Percentiles rank a stretch among this genome's conserved stretches.
These are phyloP conservation scores for Myiagra hebetior DNA, from an alignment of 2,113 vertebrate species.

Conservation along the genomic window DNA sequence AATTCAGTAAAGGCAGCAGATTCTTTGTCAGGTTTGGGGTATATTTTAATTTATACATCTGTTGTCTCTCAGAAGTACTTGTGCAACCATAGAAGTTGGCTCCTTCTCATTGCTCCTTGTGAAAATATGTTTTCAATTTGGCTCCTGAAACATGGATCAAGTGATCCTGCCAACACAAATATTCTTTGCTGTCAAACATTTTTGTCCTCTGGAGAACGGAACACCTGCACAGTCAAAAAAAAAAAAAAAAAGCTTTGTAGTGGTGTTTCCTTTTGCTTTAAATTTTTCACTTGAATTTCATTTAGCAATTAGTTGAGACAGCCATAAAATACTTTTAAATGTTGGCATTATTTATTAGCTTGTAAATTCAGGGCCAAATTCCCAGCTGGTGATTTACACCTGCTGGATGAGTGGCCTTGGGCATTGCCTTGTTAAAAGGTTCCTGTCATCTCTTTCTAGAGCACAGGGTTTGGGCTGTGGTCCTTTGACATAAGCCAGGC, in stretches of 20 bases:
- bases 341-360: not conserved
- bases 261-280: not conserved
- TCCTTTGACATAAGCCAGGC: not conserved
- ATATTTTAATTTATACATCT: slow-evolving; percentile 11
- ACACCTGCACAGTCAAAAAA: not conserved
- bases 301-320: not conserved
- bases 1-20: too few relatives aligned
- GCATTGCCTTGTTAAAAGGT: not conserved
- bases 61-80: not conserved
- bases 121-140: slow-evolving; percentile 1
- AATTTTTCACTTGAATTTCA: not conserved
- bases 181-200: slow-evolving; percentile 30
- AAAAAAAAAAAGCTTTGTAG: not conserved
- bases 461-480: not conserved
- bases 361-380: not conserved
- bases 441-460: not conserved
- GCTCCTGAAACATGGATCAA: slow-evolving; percentile 17
- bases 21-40: not conserved
- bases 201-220: not conserved
- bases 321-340: not conserved
- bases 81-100: not conserved
- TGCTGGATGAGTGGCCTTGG: not conserved
- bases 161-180: slow-evolving; percentile 22
- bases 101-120: not conserved
- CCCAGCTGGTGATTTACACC: not conserved